Conservation (phyloP, 2,113 vertebrate species). For the Cynopterus brachyotis region DNA sequence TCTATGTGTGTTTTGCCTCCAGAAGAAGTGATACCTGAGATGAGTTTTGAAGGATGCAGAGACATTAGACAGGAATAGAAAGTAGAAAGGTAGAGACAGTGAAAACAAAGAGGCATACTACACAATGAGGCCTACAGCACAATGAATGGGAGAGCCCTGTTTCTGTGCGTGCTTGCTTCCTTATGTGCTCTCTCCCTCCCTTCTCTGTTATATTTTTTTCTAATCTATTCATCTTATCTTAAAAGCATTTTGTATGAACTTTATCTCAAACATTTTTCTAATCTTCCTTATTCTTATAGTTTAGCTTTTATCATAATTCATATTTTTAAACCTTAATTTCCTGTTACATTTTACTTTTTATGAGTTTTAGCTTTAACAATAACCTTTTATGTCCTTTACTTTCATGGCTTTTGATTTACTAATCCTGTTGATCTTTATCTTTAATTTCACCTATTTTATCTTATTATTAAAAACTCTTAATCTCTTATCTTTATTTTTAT, state of each 20-base stretch:
- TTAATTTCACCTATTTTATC: neutral
- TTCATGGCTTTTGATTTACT: neutral
- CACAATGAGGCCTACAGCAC: no score
- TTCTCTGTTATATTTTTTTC: neutral
- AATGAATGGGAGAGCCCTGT: no score
- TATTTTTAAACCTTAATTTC: neutral
- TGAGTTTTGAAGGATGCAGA: neutral
- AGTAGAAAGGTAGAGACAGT: neutral
- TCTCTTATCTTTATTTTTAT: neutral
- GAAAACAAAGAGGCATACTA: neutral
- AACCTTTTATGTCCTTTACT: neutral
- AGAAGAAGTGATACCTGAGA: neutral
- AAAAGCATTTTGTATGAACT: neutral
- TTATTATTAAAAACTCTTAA: neutral
- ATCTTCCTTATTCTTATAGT: neutral
- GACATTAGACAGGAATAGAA: neutral
- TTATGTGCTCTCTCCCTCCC: no score
- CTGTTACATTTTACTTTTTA: slow-evolving; percentile 13
- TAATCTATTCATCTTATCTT: neutral
- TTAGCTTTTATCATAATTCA: neutral
- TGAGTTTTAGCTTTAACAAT: neutral
- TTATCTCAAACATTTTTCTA: neutral
- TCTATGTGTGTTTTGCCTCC: neutral
- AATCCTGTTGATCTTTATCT: neutral
- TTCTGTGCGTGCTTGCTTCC: neutral